Percentiles rank a stretch among this genome's conserved stretches.
phyloP scores from a whole-genome alignment of 2,797 vertebrate genomes.

The Morus bassanus region DNA sequence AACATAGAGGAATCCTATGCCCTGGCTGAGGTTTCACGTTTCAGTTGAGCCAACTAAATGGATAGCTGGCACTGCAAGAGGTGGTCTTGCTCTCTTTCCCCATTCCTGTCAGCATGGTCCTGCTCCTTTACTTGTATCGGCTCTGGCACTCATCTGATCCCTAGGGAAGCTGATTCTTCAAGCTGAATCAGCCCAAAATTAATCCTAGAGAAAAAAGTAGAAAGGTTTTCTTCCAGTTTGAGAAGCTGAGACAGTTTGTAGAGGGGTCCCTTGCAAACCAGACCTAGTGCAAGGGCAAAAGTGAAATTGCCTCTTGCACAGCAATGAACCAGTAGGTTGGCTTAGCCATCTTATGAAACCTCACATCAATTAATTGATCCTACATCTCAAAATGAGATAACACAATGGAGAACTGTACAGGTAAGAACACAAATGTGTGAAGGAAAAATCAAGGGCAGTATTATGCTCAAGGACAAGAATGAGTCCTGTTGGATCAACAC shows the following conservation, averaged over 20 bases:
- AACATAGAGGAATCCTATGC: neutral
- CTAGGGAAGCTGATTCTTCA: slow-evolving; percentile 5
- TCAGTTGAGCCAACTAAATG: neutral
- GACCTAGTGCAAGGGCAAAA: neutral
- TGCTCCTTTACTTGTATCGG: neutral
- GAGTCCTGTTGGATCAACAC: neutral
- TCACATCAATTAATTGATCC: neutral
- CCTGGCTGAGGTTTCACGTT: neutral
- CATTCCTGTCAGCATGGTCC: neutral
- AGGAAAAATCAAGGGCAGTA: neutral
- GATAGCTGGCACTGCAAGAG: neutral
- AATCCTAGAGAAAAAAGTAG: slow-evolving; percentile 6
- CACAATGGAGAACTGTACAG: neutral
- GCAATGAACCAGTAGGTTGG: neutral
- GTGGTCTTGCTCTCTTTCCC: neutral
- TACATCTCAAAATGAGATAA: neutral
- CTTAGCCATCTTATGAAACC: neutral
- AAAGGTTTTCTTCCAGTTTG: slow-evolving; percentile 11
- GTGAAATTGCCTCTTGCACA: neutral
- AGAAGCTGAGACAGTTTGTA: slow-evolving; percentile 33
- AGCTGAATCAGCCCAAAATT: slow-evolving; percentile 30
- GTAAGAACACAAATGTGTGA: neutral
- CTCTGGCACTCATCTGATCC: neutral
- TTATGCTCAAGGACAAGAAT: neutral
- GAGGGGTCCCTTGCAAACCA: neutral